Conservation (phyloP, 2,888 invertebrate genomes). For the Congeria kusceri region DNA sequence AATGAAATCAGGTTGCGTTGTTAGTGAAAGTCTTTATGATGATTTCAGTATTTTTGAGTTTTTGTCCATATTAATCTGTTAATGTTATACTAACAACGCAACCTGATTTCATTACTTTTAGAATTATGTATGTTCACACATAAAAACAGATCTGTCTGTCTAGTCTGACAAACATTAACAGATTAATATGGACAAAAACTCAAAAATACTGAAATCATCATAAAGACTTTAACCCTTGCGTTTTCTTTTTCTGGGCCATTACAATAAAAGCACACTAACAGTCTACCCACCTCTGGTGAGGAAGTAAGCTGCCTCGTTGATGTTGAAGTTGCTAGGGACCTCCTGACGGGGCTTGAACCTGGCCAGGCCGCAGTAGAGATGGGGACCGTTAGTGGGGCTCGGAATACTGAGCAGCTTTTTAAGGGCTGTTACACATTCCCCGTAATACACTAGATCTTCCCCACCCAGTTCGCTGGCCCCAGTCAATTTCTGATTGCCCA, state of each 20-base stretch:
- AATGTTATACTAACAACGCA: too few relatives aligned
- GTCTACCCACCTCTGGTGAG: constrained; percentile 61
- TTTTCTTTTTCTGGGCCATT: background rate
- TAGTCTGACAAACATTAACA: too few relatives aligned
- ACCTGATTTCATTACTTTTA: too few relatives aligned
- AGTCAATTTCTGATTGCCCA: constrained; percentile 15
- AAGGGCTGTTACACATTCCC: constrained; percentile 55
- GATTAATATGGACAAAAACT: too few relatives aligned
- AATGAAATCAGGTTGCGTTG: too few relatives aligned
- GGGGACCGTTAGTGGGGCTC: constrained; percentile 60
- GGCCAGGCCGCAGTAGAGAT: constrained; percentile 58
- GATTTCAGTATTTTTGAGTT: too few relatives aligned
- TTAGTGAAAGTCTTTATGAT: too few relatives aligned
- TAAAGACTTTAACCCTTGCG: background rate
- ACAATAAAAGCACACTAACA: too few relatives aligned
- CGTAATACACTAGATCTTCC: constrained; percentile 59
- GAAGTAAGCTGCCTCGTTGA: constrained; percentile 65
- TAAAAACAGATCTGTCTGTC: too few relatives aligned
- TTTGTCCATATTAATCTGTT: too few relatives aligned
- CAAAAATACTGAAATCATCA: too few relatives aligned
- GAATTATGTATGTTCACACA: too few relatives aligned
- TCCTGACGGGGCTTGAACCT: constrained; percentile 48
- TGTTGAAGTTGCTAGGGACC: constrained; percentile 59
- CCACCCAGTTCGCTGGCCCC: constrained; percentile 10
- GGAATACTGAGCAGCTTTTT: constrained; percentile 48